A percentile compares a stretch with the other conserved stretches of the same genome.
phyloP scores from a whole-genome alignment of 37 sponge, comb jelly and placozoan species.

The Halichondria panicea region DNA sequence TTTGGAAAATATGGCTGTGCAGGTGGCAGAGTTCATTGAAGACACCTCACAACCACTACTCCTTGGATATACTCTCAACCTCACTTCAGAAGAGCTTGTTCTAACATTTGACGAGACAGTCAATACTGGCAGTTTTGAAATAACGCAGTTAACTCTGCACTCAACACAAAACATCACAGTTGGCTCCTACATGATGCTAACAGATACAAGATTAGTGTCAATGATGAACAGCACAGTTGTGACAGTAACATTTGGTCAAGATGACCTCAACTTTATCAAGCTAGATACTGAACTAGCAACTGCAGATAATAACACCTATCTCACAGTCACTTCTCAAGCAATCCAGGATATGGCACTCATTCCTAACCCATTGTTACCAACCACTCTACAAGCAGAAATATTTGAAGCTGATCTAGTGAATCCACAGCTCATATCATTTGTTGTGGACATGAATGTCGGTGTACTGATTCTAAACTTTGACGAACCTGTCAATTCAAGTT shows the following conservation, averaged over 20 bases:
- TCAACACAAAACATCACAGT: constrained; percentile 35
- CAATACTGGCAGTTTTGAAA: constrained; percentile 67
- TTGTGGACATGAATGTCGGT: constrained; percentile 77
- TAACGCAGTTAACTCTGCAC: constrained; percentile 47
- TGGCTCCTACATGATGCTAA: constrained; percentile 30
- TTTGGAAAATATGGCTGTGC: constrained; percentile 17
- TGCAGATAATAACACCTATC: constrained; percentile 43
- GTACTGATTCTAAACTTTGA: constrained; percentile 73
- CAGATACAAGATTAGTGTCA: constrained; percentile 25
- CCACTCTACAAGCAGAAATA: constrained; percentile 1
- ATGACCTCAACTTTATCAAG: constrained; percentile 87
- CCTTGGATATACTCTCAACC: constrained; percentile 60
- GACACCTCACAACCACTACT: constrained; percentile 64
- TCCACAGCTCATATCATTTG: constrained; percentile 63
- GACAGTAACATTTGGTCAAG: constrained; percentile 49
- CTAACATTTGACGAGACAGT: constrained; percentile 91
- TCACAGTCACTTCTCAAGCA: constrained; percentile 39
- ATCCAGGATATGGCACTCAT: constrained; percentile 74
- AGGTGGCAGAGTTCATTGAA: constrained; percentile 27
- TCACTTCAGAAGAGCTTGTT: constrained; percentile 67
- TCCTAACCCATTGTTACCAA: constrained; percentile 47
- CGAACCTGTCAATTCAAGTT: constrained; percentile 75
- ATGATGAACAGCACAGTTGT: constrained; percentile 64
- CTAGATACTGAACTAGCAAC: constrained; percentile 72
- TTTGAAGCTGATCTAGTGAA: constrained; percentile 45